Conservation (phyloP, 2,888 invertebrate species). For the Stenurella melanura region DNA sequence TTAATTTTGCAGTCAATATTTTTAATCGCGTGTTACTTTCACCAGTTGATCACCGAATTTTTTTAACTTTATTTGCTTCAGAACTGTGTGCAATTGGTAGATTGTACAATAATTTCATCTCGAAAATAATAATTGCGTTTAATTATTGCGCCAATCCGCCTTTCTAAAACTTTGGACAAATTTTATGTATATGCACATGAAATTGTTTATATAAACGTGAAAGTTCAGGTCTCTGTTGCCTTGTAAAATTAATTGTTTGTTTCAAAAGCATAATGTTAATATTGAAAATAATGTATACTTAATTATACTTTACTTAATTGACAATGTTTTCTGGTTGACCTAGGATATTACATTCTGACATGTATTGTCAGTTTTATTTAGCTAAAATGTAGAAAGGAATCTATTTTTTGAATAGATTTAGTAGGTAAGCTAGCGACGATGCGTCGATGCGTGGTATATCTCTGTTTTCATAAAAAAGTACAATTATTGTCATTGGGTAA, state of each 20-base stretch:
- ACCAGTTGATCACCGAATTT: background rate
- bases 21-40: constrained; percentile 2
- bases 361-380: background rate
- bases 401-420: no score
- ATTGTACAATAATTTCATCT: background rate
- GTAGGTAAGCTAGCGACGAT: no score
- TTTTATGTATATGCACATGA: background rate
- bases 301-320: background rate
- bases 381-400: no score
- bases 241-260: background rate
- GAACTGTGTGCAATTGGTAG: constrained; percentile 3
- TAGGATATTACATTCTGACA: background rate
- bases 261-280: background rate
- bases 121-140: background rate
- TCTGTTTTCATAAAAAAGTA: no score
- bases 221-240: background rate
- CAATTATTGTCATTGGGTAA: no score
- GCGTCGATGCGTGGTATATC: no score
- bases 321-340: background rate
- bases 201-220: background rate
- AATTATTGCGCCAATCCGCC: background rate
- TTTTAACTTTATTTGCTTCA: background rate
- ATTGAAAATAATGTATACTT: background rate
- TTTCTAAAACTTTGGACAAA: constrained; percentile 7
- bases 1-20: background rate